Evolutionary conservation across 2,888 invertebrate species (phyloP).

Genomic region (Herminia tarsipennalis): DNA sequence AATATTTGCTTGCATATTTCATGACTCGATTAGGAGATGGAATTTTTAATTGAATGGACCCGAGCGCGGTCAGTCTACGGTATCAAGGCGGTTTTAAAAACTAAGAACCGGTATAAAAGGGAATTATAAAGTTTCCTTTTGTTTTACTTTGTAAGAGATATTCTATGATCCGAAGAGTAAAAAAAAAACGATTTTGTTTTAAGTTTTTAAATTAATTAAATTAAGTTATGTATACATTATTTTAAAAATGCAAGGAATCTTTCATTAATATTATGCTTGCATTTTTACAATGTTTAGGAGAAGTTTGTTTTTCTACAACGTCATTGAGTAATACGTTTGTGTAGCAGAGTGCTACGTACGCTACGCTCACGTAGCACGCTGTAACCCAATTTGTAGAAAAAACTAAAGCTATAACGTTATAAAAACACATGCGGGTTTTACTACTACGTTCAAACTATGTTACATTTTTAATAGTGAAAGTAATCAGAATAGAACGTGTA

Average conservation of each 20-base stretch:
- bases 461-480: too few species aligned
- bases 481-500: too few species aligned
- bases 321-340: slow-evolving; percentile 21
- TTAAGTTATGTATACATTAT: not conserved
- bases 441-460: too few species aligned
- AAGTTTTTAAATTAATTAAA: slow-evolving; percentile 5
- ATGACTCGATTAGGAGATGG: slow-evolving; percentile 86
- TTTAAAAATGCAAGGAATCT: not conserved
- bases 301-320: slow-evolving; percentile 18
- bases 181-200: slow-evolving; percentile 4
- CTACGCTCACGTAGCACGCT: slow-evolving; percentile 55
- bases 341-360: slow-evolving; percentile 56
- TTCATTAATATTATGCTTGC: not conserved
- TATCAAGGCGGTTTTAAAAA: slow-evolving; percentile 45
- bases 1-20: slow-evolving; percentile 86
- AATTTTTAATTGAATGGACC: slow-evolving; percentile 85
- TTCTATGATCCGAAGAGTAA: slow-evolving; percentile 11
- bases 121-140: slow-evolving; percentile 33
- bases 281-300: not conserved
- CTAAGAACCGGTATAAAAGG: slow-evolving; percentile 31
- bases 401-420: slow-evolving; percentile 6
- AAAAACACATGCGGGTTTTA: not conserved
- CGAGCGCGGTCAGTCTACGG: slow-evolving; percentile 72
- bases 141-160: slow-evolving; percentile 24
- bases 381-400: slow-evolving; percentile 28